These are phyloP conservation scores for Coryphaenoides rupestris DNA, from an alignment of 2,113 vertebrate species.

Conservation along the genomic window DNA sequence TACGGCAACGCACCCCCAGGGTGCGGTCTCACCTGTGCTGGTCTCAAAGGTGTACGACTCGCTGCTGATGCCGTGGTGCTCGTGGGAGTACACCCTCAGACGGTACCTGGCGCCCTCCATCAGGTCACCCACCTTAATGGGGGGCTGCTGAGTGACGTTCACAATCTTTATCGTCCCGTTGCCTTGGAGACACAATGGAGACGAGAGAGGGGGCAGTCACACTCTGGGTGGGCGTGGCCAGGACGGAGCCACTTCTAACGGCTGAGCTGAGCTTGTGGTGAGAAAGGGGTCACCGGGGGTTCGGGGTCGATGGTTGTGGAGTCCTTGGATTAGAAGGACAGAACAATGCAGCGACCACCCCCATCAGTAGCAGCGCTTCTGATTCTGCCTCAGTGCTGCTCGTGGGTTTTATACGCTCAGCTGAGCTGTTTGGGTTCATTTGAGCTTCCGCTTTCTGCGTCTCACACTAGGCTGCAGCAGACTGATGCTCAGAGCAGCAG, in stretches of 20 bases:
- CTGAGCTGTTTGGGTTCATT: no score
- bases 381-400: no score
- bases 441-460: no score
- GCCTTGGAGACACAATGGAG: slow-evolving; percentile 78
- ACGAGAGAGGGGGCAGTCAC: slow-evolving; percentile 61
- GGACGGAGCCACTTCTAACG: slow-evolving; percentile 1
- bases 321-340: slow-evolving; percentile 25
- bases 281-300: neutral
- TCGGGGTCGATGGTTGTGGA: neutral
- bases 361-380: no score
- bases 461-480: no score
- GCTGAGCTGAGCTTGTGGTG: no score
- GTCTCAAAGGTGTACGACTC: slow-evolving; percentile 88
- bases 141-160: slow-evolving; percentile 80
- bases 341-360: slow-evolving; percentile 36
- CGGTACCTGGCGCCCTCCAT: slow-evolving; percentile 87
- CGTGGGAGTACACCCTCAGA: slow-evolving; percentile 91
- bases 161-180: slow-evolving; percentile 84
- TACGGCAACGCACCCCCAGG: neutral
- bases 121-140: slow-evolving; percentile 86
- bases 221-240: slow-evolving; percentile 39
- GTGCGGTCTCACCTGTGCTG: slow-evolving; percentile 89
- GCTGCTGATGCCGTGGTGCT: slow-evolving; percentile 86
- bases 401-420: no score
- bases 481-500: no score